A percentile compares a stretch with the other conserved stretches of the same genome.
Evolutionary conservation across 2,888 invertebrate species (phyloP).

Genomic region (Cantharis rustica): DNA sequence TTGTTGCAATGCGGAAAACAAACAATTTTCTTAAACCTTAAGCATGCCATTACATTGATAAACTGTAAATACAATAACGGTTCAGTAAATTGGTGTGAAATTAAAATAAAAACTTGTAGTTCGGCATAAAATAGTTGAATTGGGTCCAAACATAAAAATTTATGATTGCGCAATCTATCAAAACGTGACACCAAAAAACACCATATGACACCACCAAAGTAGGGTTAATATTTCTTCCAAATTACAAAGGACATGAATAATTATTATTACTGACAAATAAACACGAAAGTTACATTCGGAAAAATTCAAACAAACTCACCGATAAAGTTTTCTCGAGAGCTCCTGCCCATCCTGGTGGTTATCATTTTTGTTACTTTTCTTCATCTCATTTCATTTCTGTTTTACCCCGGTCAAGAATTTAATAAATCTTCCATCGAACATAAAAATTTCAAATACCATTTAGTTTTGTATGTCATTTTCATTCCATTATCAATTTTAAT

Average conservation of each 20-base stretch:
- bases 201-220: not conserved
- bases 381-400: conserved; percentile 61
- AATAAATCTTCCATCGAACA: conserved; percentile 47
- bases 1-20: not conserved
- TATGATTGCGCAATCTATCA: not conserved
- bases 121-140: not conserved
- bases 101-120: not conserved
- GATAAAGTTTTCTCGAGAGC: conserved; percentile 62
- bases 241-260: not conserved
- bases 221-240: not conserved
- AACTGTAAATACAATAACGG: too few relatives aligned
- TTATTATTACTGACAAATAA: not conserved
- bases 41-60: not conserved
- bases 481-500: conserved; percentile 52
- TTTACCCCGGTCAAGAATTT: conserved; percentile 56
- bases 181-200: not conserved
- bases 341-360: conserved; percentile 62
- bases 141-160: not conserved
- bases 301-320: conserved; percentile 49
- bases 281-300: not conserved
- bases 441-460: conserved; percentile 43
- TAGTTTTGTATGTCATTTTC: conserved; percentile 50
- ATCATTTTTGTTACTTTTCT: conserved; percentile 59
- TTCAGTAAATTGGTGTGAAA: not conserved
- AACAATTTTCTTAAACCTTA: not conserved